Evolutionary conservation across 2,888 invertebrate genomes (phyloP).

Genomic region (Dynastes tityus): DNA sequence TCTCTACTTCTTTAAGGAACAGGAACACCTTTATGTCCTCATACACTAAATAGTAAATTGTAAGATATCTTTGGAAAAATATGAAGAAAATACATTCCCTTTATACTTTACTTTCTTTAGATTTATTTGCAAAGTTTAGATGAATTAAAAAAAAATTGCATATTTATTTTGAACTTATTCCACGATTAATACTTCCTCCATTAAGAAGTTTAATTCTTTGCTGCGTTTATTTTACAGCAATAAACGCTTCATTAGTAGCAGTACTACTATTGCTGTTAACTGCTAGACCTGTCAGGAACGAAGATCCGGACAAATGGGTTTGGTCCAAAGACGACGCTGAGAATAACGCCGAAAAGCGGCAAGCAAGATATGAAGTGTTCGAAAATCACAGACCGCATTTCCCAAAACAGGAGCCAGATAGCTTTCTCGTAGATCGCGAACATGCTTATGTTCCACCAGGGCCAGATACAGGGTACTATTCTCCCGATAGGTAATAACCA

Average conservation of each 20-base stretch:
- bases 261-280: not conserved
- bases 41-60: too few species aligned
- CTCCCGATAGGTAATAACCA: constrained; percentile 38
- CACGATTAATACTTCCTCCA: too few species aligned
- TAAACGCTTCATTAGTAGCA: not conserved
- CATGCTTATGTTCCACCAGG: constrained; percentile 48
- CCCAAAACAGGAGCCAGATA: constrained; percentile 48
- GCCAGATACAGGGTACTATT: constrained; percentile 51
- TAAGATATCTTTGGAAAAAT: too few species aligned
- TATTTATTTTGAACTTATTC: too few species aligned
- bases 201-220: too few species aligned
- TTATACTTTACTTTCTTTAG: too few species aligned
- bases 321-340: constrained; percentile 44
- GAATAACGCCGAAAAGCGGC: constrained; percentile 54
- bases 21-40: too few species aligned
- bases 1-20: too few species aligned
- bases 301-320: constrained; percentile 43
- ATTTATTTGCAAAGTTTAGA: too few species aligned
- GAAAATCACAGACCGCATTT: constrained; percentile 55
- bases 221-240: not conserved
- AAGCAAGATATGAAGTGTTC: constrained; percentile 61
- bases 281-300: constrained; percentile 7
- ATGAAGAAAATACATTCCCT: too few species aligned
- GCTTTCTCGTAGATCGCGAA: constrained; percentile 55
- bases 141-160: too few species aligned